Evolutionary conservation across 2,888 invertebrate genomes (phyloP).

Genomic region (Luffia ferchaultella): DNA sequence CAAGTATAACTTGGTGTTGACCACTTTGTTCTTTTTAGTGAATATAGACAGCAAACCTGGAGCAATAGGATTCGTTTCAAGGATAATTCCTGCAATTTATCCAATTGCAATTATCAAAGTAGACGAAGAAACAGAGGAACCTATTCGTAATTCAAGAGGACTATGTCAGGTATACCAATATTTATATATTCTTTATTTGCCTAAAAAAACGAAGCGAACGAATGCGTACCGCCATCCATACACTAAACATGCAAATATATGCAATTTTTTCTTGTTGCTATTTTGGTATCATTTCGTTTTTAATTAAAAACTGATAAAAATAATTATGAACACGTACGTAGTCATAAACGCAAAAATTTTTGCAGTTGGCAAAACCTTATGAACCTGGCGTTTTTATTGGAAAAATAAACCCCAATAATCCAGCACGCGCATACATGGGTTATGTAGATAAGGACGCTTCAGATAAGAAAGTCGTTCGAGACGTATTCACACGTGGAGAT

Average conservation of each 20-base stretch:
- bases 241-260: no score
- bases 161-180: conserved; percentile 71
- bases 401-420: conserved; percentile 92
- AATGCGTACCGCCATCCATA: no score
- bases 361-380: conserved; percentile 69
- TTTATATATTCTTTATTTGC: no score
- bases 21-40: conserved; percentile 79
- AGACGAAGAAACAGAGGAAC: conserved; percentile 88
- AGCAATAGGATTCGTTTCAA: conserved; percentile 95
- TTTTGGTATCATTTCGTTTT: no score
- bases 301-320: no score
- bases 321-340: no score
- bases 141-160: conserved; percentile 86
- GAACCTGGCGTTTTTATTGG: conserved; percentile 98
- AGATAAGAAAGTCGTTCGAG: conserved; percentile 87
- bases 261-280: no score
- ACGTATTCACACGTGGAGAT: conserved; percentile 93
- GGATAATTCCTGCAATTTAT: conserved; percentile 88
- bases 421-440: conserved; percentile 92
- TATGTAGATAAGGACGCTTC: conserved; percentile 95
- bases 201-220: no score
- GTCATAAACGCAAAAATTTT: no score
- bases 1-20: no score
- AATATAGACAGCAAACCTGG: conserved; percentile 93
- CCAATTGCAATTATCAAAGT: conserved; percentile 95